Percentiles rank a stretch among this genome's conserved stretches.
Conservation (phyloP, 2,888 invertebrate genomes). For the Tanaodytes sp. region DNA sequence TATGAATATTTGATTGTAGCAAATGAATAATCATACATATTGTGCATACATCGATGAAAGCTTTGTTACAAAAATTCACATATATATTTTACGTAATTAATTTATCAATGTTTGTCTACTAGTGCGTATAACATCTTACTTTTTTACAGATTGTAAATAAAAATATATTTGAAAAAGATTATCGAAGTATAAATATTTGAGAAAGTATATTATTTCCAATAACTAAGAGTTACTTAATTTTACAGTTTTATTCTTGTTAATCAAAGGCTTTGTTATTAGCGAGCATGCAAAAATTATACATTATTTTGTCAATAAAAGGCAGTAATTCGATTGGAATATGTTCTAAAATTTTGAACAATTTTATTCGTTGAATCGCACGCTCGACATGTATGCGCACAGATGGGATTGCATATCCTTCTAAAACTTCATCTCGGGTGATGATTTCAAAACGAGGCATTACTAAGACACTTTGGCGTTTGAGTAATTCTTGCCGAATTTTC, state of each 20-base stretch:
- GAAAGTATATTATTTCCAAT: background rate
- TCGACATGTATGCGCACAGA: conserved; percentile 46
- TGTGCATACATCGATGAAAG: too few species aligned
- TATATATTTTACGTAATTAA: too few species aligned
- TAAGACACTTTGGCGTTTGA: conserved; percentile 44
- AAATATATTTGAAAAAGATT: too few species aligned
- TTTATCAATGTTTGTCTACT: too few species aligned
- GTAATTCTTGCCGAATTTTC: conserved; percentile 21
- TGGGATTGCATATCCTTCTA: conserved; percentile 48
- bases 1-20: conserved; percentile 3
- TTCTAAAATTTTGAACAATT: conserved; percentile 45
- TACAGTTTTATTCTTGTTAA: background rate
- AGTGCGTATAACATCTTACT: too few species aligned
- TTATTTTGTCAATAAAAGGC: conserved; percentile 30
- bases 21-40: too few species aligned
- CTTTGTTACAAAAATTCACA: too few species aligned
- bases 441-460: conserved; percentile 55
- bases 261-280: conserved; percentile 38
- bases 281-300: conserved; percentile 26
- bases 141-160: background rate
- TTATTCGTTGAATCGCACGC: conserved; percentile 35
- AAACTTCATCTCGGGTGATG: conserved; percentile 48
- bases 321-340: conserved; percentile 24
- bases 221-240: too few species aligned
- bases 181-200: too few species aligned